Base-by-base conservation (phyloP, 2,797 vertebrate genomes). In the Sarcoramphus papa region DNA sequence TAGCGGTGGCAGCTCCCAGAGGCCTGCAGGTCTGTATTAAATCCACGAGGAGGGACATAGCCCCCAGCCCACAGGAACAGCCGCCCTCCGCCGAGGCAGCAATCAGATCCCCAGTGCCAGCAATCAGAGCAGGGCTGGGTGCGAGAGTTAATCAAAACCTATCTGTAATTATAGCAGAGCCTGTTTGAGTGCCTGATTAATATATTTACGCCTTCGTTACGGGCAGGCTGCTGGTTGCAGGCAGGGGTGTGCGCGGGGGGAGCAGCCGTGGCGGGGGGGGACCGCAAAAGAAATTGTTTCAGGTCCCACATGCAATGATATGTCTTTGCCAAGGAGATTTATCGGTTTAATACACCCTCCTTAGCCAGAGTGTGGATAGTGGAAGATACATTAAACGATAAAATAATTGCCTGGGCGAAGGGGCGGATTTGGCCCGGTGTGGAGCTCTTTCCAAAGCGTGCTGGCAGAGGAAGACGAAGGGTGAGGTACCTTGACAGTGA, bases 221-320 rank as follows among this genome's bases (percentile, higher is more conserved):
- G 8, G 70, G 51, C 56, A 56, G 28, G 72, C 60, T 68, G 78
- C 54, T 18, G 27, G 45, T 8, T 60, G 60, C 51, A 24, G 35
- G 33, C 59, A 68, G 74, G 31, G 18, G 8, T 1, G 7, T 24
- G 27, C 3, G 0, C 0, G 0, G 7, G 16, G 35, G 41, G n/a
- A 75, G 31, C 19, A 45, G 62, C 31, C 3, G 1, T 14, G 27
- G 37, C 23, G 20, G 45, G 17, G 3, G 19, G 21, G 2, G 37
- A 50, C 31, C 0, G 0, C 48, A n/a, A 19, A 57, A 73, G 23
- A 45, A 67, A 45, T 53, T 13, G 48, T 51, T 86, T 69, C 67
- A 18, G 25, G 74, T 89, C 81, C 74, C 78, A 65, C 50, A 57
- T 65, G 56, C 35, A 73, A 30, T 43, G 19, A 21, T 31, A 19